A percentile compares a stretch with the other conserved stretches of the same genome.
Conservation (phyloP, 2,888 invertebrate species). For the Sturmia bella region DNA sequence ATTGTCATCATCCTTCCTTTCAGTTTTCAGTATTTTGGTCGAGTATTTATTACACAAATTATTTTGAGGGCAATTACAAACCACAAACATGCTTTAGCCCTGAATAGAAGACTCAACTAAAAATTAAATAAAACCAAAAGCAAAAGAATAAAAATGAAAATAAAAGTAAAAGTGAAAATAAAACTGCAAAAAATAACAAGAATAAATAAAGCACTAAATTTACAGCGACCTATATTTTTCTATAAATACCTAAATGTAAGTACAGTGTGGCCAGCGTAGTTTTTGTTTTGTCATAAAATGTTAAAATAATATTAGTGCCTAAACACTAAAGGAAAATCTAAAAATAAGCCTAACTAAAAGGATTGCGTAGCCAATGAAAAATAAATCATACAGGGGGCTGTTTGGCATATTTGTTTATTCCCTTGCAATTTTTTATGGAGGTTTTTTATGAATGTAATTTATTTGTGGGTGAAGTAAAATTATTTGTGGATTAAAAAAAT, state of each 20-base stretch:
- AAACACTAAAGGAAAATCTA: no score
- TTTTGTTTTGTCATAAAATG: no score
- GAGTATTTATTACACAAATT: conserved; percentile 67
- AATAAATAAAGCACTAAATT: conserved; percentile 34
- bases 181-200: background rate
- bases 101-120: conserved; percentile 53
- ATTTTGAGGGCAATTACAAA: conserved; percentile 68
- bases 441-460: no score
- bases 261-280: conserved; percentile 20
- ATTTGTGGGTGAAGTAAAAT: no score
- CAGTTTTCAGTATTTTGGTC: conserved; percentile 49
- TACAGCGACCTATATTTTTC: conserved; percentile 65
- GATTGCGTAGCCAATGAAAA: no score
- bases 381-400: no score
- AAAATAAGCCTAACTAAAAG: no score
- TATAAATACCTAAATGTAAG: conserved; percentile 26
- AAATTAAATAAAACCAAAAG: conserved; percentile 32
- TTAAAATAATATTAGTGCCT: no score
- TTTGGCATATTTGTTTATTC: no score
- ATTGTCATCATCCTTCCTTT: conserved; percentile 64
- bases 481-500: no score
- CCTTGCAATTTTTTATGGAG: no score
- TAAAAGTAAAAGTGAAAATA: conserved; percentile 16
- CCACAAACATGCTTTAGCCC: conserved; percentile 66
- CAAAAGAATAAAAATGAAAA: conserved; percentile 10